Percentiles rank a stretch among this genome's conserved stretches.
phyloP scores from a whole-genome alignment of 2,888 invertebrate species.

The Mantis religiosa region DNA sequence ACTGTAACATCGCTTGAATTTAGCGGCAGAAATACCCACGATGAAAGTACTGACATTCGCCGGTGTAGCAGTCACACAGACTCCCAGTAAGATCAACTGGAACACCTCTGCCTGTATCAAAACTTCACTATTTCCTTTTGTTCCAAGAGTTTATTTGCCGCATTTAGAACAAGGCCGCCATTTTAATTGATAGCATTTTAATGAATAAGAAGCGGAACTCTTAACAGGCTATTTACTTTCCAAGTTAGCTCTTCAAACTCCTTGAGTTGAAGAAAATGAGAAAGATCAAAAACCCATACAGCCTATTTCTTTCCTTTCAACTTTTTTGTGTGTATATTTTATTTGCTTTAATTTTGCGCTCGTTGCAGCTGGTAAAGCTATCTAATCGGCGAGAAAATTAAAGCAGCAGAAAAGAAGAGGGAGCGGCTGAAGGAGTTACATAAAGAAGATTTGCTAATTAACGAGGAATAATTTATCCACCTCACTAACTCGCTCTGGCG shows the following conservation, averaged over 20 bases:
- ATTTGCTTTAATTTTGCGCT: constrained; percentile 16
- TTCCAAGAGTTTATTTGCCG: not conserved
- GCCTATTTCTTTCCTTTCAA: not conserved
- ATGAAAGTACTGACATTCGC: no score
- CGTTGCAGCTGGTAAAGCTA: constrained; percentile 14
- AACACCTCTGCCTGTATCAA: not conserved
- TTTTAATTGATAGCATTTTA: constrained; percentile 18
- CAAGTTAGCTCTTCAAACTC: constrained; percentile 15
- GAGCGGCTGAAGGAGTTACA: constrained; percentile 1
- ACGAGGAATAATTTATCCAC: constrained; percentile 25
- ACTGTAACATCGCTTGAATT: no score
- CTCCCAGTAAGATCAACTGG: no score
- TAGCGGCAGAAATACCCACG: no score
- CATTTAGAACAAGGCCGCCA: constrained; percentile 1
- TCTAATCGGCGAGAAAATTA: constrained; percentile 28
- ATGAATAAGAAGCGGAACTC: constrained; percentile 8
- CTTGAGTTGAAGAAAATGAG: constrained; percentile 17
- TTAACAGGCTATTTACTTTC: constrained; percentile 15
- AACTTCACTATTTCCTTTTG: not conserved
- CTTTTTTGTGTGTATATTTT: constrained; percentile 7
- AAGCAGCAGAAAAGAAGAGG: constrained; percentile 19
- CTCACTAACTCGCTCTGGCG: constrained; percentile 20
- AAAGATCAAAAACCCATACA: constrained; percentile 17
- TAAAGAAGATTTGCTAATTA: constrained; percentile 26
- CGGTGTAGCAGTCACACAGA: no score